phyloP scores from a whole-genome alignment of 2,797 vertebrate genomes.

The Syngnathus rostellatus region DNA sequence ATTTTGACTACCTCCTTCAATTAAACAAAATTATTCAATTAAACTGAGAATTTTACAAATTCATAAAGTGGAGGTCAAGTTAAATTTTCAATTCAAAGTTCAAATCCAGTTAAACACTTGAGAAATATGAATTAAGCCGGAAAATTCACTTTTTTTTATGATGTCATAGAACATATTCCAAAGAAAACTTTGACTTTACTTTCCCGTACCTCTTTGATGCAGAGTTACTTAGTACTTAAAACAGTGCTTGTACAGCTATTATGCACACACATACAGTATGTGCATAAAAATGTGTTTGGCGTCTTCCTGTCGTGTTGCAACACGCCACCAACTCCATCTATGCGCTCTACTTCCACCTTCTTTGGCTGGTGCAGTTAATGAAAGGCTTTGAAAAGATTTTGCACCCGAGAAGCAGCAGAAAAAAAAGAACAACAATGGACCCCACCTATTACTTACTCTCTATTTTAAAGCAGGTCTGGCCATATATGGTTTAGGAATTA shows the following conservation, averaged over 20 bases:
- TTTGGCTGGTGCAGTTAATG: slow-evolving; percentile 49
- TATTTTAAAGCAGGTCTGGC: slow-evolving; percentile 40
- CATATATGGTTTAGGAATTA: slow-evolving; percentile 63
- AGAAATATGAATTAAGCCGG: too few species aligned
- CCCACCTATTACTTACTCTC: slow-evolving; percentile 37
- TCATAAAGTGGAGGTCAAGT: too few species aligned
- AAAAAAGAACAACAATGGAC: slow-evolving; percentile 27
- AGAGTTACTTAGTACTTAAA: neutral
- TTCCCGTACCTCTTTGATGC: too few species aligned
- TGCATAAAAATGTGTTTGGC: neutral
- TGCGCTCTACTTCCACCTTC: slow-evolving; percentile 24
- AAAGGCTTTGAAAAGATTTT: slow-evolving; percentile 35
- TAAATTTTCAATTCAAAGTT: too few species aligned
- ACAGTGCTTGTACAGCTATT: neutral
- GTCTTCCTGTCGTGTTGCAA: slow-evolving; percentile 28
- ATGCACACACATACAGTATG: neutral
- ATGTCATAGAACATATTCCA: too few species aligned
- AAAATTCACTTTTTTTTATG: too few species aligned
- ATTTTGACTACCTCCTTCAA: neutral
- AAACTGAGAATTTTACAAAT: neutral
- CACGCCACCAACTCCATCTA: slow-evolving; percentile 21
- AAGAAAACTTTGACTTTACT: too few species aligned
- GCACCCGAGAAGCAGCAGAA: slow-evolving; percentile 27
- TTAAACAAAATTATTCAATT: neutral
- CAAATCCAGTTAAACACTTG: too few species aligned